Conservation (phyloP, 2,113 vertebrate genomes). For the Centropus unirufus region DNA sequence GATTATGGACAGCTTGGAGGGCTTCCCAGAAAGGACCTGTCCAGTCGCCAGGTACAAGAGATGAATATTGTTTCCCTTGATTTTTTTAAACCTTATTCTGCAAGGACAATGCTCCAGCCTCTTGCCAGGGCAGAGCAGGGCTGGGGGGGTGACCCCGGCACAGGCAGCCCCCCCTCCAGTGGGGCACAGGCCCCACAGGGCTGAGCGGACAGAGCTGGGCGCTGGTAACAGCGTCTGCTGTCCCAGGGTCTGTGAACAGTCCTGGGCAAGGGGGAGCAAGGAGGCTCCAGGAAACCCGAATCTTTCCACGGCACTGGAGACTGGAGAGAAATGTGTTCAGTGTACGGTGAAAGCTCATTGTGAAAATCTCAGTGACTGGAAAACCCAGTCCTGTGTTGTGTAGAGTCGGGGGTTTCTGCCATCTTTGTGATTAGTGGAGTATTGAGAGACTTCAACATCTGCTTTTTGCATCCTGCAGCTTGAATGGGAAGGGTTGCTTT, state of each 20-base stretch:
- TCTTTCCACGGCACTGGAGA: background rate
- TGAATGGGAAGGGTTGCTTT: background rate
- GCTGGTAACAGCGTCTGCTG: background rate
- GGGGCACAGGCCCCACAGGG: fast-evolving
- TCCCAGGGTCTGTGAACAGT: background rate
- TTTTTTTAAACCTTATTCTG: background rate
- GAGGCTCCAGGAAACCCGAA: background rate
- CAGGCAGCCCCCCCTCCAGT: background rate
- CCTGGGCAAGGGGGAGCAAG: background rate
- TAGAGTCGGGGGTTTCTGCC: constrained; percentile 1
- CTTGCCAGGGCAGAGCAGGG: background rate
- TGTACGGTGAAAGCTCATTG: background rate
- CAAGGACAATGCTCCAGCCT: background rate
- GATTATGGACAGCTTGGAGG: constrained; percentile 13
- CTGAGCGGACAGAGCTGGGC: background rate
- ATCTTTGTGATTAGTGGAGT: background rate
- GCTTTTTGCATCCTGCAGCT: background rate
- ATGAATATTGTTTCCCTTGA: background rate
- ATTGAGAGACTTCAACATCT: background rate
- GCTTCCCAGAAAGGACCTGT: constrained; percentile 11
- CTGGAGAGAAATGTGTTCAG: background rate
- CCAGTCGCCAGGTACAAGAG: background rate
- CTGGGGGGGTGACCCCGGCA: background rate
- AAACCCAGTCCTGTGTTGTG: background rate
- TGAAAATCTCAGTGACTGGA: background rate